Base-by-base conservation (phyloP, 2,113 vertebrate genomes). In the Gasterosteus nipponicus region DNA sequence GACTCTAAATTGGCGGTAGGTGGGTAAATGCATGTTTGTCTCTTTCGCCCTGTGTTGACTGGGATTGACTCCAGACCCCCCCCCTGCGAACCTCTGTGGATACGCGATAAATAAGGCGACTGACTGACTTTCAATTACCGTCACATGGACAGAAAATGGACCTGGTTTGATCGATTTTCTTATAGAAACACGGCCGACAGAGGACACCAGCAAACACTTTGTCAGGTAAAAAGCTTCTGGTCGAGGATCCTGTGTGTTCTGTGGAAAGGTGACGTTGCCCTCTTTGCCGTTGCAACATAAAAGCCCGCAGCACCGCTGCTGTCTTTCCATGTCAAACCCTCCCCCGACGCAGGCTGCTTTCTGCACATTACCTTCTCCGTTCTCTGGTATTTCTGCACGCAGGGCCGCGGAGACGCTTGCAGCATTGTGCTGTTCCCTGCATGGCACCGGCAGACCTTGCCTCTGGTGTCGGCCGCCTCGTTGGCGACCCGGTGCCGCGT, bases 401-500 rank as follows among this genome's bases (percentile, higher is more conserved):
- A 73, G 41, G 60, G 35, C 53, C 53, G 33, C 15, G 6, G 66
- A 60, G 54, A 83, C 47, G 59, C 70, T 71, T 70, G 75, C n/a
- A 56, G 59, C 72, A 82, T 68, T 83, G 76, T 69, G 80, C 80
- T 74, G 39, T 38, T 75, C 59, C 41, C 54, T 47, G 19, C 29
- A 62, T 26, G 64, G 16, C 82, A 19, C 56, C 49, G 71, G 46
- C 86, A 85, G 88, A 87, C 86, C 88, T 90, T 82, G 80, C 87
- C 84, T 59, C 71, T 74, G 57, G 90, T 69, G 80, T 80, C 49
- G 77, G 80, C 80, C 75, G 82, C 69, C 62, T 73, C 61, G 71
- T 61, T 80, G 85, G 80, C 89, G 81, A 86, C 82, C 64, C 44
- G 0, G 58, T 35, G 71, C 67, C 72, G 46, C 44, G 81, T 81